Base-by-base conservation (phyloP, 2,113 vertebrate genomes). In the Grammomys dolichurus region DNA sequence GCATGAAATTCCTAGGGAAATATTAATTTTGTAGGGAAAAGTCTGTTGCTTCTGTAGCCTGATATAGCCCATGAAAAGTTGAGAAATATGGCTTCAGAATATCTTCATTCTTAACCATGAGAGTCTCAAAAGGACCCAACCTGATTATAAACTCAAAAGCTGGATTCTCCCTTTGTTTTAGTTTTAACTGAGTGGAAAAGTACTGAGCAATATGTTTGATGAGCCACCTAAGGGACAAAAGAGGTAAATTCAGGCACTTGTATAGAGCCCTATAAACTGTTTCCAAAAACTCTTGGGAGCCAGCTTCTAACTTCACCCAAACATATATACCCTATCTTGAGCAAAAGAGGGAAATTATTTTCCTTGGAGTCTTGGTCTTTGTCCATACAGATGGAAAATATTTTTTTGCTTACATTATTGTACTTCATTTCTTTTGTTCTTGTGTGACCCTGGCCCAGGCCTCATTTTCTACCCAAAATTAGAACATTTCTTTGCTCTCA, bases 401-500 rank as follows among this genome's bases (percentile, higher is more conserved):
- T 43, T 69, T 86, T 16, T 86, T 86, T 86, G 63, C 9, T 69
- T 31, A 86, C 12, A 46, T 63, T 43, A 20, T 20, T 28, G 33
- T 67, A 17, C 17, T 67, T 10, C 43, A 67, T 6, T 67, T 31
- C 48, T 86, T 86, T 33, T 31, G 4, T 16, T 31, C 40, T 43
- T 63, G 4, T 40, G 16, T 86, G 16, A 67, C 40, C 40, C 28
- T 46, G 26, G 31, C 60, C 14, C 19, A 40, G 5, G 11, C 22
- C 12, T 67, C 40, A 63, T 43, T 67, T 67, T 46, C 60, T 43
- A 85, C 7, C 16, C 33, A 86, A 48, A 48, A 86, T 85, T 92
- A 90, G 26, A 46, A 80, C 56, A 87, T 90, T 92, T 13, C 4
- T 88, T 24, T 54, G 19, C 56, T 92, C 75, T 85, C 95, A 90